A percentile compares a stretch with the other conserved stretches of the same genome.
phyloP scores from a whole-genome alignment of 2,888 invertebrate species.

The Tenthredo distinguenda region DNA sequence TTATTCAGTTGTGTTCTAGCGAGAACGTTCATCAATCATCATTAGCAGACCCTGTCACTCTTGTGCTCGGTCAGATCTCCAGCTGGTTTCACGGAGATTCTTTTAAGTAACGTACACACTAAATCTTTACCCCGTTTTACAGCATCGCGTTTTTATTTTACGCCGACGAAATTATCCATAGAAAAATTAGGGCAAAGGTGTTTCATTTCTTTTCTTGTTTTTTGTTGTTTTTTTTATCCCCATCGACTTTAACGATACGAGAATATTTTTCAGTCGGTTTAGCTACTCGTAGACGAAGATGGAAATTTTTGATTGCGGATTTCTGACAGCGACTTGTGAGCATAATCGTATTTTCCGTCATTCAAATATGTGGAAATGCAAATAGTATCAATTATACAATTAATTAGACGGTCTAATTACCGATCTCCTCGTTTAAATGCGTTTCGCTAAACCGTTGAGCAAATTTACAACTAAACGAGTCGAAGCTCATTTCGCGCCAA shows the following conservation, averaged over 20 bases:
- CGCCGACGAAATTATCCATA: not conserved
- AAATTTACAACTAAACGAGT: not conserved
- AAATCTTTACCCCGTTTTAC: not conserved
- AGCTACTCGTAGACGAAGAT: no score
- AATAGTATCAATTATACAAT: slow-evolving; percentile 71
- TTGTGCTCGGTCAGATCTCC: slow-evolving; percentile 33
- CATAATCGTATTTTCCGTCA: not conserved
- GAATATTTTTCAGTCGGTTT: not conserved
- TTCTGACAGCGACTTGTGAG: not conserved
- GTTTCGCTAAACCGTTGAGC: slow-evolving; percentile 28
- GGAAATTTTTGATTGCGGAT: not conserved
- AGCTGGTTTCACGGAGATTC: slow-evolving; percentile 54
- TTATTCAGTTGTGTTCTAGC: slow-evolving; percentile 59
- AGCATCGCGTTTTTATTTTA: not conserved
- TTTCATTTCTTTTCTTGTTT: not conserved
- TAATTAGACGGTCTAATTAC: slow-evolving; percentile 74
- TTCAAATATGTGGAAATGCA: not conserved
- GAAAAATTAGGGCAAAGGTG: not conserved
- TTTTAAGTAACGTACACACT: slow-evolving; percentile 57
- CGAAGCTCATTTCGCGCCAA: not conserved
- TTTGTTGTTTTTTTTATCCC: not conserved
- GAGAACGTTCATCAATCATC: slow-evolving; percentile 68
- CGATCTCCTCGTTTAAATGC: slow-evolving; percentile 63
- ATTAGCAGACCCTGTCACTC: slow-evolving; percentile 62
- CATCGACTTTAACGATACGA: not conserved